phyloP scores from a whole-genome alignment of 2,797 vertebrate genomes.

The Tarsius wallacei region DNA sequence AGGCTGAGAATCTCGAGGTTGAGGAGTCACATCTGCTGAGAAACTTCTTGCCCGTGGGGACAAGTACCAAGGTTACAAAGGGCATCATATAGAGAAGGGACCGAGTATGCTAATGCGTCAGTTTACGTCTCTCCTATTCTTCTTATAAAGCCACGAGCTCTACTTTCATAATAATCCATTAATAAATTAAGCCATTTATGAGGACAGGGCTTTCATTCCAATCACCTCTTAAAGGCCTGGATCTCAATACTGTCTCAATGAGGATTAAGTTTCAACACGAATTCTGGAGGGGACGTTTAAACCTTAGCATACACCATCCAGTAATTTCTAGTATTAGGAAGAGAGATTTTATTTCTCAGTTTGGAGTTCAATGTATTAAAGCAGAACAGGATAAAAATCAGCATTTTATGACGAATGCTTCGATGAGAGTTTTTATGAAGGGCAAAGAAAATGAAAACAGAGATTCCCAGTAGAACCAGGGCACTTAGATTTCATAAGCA shows the following conservation, averaged over 20 bases:
- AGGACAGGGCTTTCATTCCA: neutral
- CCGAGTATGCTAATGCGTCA: neutral
- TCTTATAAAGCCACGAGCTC: neutral
- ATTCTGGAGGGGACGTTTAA: neutral
- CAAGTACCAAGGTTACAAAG: neutral
- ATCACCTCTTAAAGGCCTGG: neutral
- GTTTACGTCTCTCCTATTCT: neutral
- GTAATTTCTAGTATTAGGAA: conserved; percentile 20
- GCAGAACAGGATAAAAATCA: neutral
- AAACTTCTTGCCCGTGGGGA: neutral
- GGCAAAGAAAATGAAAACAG: neutral
- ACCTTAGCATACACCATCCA: neutral
- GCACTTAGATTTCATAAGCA: neutral
- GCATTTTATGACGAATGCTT: neutral
- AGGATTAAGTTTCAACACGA: neutral
- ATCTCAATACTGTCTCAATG: neutral
- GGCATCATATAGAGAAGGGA: neutral
- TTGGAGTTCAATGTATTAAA: neutral
- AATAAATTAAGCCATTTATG: neutral
- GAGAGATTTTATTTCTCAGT: neutral
- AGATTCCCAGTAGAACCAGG: neutral
- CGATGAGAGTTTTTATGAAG: neutral
- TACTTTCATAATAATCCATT: neutral
- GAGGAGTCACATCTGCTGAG: neutral
- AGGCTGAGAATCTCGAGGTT: neutral